phyloP scores from a whole-genome alignment of 2,888 invertebrate genomes.

The Aromia moschata region DNA sequence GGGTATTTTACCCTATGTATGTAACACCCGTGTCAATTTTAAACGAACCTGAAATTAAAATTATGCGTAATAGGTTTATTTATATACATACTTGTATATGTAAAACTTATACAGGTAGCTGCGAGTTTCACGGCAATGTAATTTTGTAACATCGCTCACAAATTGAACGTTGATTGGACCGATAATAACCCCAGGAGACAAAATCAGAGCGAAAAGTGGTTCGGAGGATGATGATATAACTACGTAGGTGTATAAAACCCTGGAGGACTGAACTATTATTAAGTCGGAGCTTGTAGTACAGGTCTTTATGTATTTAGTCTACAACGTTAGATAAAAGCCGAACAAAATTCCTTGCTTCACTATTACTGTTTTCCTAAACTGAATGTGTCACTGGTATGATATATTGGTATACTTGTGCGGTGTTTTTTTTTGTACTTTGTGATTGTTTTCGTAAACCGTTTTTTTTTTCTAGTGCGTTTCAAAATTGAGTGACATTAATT shows the following conservation, averaged over 20 bases:
- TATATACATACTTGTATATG: neutral
- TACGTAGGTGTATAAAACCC: slow-evolving; percentile 30
- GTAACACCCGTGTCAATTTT: neutral
- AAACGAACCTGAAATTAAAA: neutral
- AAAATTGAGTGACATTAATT: no score
- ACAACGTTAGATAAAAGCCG: neutral
- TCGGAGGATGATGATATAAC: slow-evolving; percentile 35
- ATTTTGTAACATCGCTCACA: slow-evolving; percentile 24
- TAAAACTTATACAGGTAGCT: slow-evolving; percentile 1
- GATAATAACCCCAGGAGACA: slow-evolving; percentile 41
- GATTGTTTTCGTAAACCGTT: no score
- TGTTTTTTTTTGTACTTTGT: no score
- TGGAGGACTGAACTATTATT: slow-evolving; percentile 30
- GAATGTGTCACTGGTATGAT: no score
- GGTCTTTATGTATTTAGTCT: slow-evolving; percentile 28
- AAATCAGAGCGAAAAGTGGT: slow-evolving; percentile 33
- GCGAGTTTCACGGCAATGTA: slow-evolving; percentile 18
- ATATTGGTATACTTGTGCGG: no score
- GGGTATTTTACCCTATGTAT: no score
- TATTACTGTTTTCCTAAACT: no score
- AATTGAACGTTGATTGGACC: slow-evolving; percentile 41
- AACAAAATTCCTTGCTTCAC: no score
- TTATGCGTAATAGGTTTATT: neutral
- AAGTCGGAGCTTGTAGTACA: slow-evolving; percentile 22
- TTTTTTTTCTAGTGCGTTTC: no score